Conservation (phyloP, 2,888 invertebrate species). For the Agrotis ipsilon region DNA sequence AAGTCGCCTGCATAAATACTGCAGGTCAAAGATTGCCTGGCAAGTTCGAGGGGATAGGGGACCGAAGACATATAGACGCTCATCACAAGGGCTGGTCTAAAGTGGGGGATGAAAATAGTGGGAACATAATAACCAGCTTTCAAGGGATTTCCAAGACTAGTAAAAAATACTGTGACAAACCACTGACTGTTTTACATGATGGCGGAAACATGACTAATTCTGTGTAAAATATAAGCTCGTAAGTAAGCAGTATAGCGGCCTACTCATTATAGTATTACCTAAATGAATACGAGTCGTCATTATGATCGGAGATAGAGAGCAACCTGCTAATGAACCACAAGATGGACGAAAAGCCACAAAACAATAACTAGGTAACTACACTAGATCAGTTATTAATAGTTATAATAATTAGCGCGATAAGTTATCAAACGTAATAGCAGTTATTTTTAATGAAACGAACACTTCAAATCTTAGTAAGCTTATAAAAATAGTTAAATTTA, state of each 20-base stretch:
- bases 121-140: background rate
- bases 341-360: constrained; percentile 54
- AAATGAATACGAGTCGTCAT: constrained; percentile 56
- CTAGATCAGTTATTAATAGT: constrained; percentile 77
- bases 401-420: constrained; percentile 78
- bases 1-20: no score
- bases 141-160: background rate
- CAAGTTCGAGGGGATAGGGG: background rate
- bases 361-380: constrained; percentile 78
- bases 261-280: constrained; percentile 68
- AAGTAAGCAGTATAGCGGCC: constrained; percentile 84
- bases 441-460: constrained; percentile 70
- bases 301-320: constrained; percentile 38
- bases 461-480: constrained; percentile 65
- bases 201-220: constrained; percentile 18
- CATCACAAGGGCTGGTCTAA: background rate
- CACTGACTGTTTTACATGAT: constrained; percentile 40
- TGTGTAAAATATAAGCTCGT: constrained; percentile 46
- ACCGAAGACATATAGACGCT: background rate
- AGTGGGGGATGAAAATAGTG: background rate
- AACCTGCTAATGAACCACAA: constrained; percentile 49
- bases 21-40: no score
- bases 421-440: constrained; percentile 74
- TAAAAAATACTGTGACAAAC: background rate
- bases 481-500: constrained; percentile 59